Base-by-base conservation (phyloP, 2,888 invertebrate genomes). In the Pecten maximus region DNA sequence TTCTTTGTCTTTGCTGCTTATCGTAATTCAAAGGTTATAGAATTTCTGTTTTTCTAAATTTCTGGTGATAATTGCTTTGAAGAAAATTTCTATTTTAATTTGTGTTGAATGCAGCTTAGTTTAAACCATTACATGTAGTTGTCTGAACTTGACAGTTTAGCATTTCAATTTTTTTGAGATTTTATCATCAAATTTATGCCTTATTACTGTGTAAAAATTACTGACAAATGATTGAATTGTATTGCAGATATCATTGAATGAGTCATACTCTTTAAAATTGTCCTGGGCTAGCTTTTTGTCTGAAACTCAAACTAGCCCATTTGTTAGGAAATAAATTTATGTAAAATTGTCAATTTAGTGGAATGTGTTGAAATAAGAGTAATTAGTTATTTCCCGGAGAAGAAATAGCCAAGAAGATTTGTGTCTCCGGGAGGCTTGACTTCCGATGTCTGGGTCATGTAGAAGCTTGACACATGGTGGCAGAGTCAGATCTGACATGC, bases 381-480 rank as follows among this genome's bases (percentile, higher is more conserved):
- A 74, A 74, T 74, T 35, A 74, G 74, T 74, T 74, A 74, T 74
- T 74, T 74, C 74, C 74, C 35, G 74, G 35, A 74, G 35, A 35
- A 74, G 74, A 23, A 74, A 74, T 74, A 35, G 74, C 74, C 10
- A 28, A 28, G 74, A 74, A 74, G 74, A 74, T 74, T 74, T 74
- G 74, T 74, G 74, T 74, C 74, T 74, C 74, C 35, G 35, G 35
- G 74, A 74, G 15, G 74, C 35, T 74, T 74, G 74, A 74, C 74
- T 74, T 28, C 35, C 12, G 35, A 35, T 74, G 74, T 74, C 74
- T 74, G 74, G 74, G 74, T 74, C 74, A 74, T 74, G 74, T 74
- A 74, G 74, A 74, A 74, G 74, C 35, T 74, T 74, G 74, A 74
- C 74, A 74, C 74, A 74, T 74, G 74, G 74, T 74, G 74, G 35